Evolutionary conservation across 1,140 invertebrate species (phyloP).

Genomic region (Pseudobourletiella spinata): DNA sequence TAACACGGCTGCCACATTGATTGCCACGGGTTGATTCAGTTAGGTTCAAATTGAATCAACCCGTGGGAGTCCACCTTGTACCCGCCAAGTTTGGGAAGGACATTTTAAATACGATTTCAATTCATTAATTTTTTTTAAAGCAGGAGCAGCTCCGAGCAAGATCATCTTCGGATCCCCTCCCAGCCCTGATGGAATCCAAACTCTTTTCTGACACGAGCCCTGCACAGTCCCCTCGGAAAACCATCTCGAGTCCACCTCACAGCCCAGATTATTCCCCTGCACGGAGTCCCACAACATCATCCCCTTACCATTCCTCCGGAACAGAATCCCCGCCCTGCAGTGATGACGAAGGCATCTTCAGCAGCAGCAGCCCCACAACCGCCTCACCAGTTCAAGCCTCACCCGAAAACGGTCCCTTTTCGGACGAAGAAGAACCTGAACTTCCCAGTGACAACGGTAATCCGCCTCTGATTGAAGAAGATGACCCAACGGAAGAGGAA

Average conservation of each 20-base stretch:
- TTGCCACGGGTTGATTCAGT: neutral
- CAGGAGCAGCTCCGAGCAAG: too few relatives aligned
- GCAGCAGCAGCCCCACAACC: neutral
- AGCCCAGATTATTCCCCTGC: neutral
- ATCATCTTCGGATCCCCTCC: too few relatives aligned
- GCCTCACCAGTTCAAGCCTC: neutral
- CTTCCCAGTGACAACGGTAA: neutral
- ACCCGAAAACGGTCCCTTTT: neutral
- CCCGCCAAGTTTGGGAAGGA: too few relatives aligned
- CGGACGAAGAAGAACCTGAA: too few relatives aligned
- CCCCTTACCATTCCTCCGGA: neutral
- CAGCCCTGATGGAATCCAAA: too few relatives aligned
- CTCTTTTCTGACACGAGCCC: neutral
- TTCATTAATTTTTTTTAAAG: too few relatives aligned
- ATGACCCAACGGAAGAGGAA: neutral
- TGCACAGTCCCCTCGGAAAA: neutral
- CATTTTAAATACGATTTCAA: too few relatives aligned
- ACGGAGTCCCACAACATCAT: neutral
- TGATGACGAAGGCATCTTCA: constrained; percentile 4
- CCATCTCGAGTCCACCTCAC: neutral
- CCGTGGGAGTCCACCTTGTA: too few relatives aligned
- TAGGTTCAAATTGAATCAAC: too few relatives aligned
- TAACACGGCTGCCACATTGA: neutral
- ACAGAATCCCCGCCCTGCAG: neutral
- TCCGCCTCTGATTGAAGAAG: too few relatives aligned